Conservation (phyloP, 2,797 vertebrate genomes). For the Acropternis orthonyx region DNA sequence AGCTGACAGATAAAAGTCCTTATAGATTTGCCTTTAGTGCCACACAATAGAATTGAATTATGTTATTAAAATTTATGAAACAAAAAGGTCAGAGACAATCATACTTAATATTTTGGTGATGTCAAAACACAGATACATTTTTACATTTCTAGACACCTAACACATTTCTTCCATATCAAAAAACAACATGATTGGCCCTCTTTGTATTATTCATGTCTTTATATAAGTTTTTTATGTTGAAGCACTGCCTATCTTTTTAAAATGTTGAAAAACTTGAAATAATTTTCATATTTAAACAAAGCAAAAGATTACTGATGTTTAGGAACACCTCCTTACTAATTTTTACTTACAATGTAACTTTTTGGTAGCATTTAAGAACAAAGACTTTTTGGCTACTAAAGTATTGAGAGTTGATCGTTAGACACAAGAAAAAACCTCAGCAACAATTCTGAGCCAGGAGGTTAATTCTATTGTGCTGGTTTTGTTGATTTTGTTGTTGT, state of each 20-base stretch:
- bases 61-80: neutral
- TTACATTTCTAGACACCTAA: neutral
- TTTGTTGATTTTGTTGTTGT: neutral
- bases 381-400: neutral
- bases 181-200: neutral
- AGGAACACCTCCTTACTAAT: neutral
- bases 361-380: neutral
- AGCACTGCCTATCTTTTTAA: neutral
- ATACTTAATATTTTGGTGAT: neutral
- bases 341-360: neutral
- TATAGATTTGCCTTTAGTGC: neutral
- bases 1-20: neutral
- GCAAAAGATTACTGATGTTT: neutral
- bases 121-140: neutral
- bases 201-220: neutral
- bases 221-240: neutral
- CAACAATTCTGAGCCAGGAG: neutral
- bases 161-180: neutral
- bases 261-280: neutral
- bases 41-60: neutral
- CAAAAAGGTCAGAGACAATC: neutral
- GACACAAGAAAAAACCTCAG: neutral
- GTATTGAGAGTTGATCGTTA: neutral
- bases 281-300: neutral
- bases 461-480: neutral